Evolutionary conservation across 2,113 vertebrate species (phyloP), one percentile per base, ranked within the genome.

Genomic region (Oreochromis niloticus): DNA sequence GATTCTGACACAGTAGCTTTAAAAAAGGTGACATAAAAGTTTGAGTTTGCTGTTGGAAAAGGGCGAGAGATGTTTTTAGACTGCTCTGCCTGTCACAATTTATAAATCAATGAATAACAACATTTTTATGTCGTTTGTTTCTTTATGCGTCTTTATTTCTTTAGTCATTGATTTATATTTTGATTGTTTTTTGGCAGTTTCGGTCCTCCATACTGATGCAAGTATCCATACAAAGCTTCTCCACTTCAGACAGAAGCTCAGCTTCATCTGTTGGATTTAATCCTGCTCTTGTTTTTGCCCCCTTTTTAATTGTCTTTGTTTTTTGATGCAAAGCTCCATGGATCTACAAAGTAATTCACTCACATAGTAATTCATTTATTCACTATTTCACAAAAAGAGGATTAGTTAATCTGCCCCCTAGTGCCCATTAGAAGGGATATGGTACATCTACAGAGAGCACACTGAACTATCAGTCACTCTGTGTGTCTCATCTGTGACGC

Each of bases 341-440:
- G 80, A 55, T 59, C 52, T 57, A 63, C 9, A 87, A 87, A 90
- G 83, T 78, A 46, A 84, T 88, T 90, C 32, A 1, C 61, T 86
- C 80, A 19, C 86, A 86, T 59, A 34, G 75, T 86, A 79, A 83
- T 84, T 87, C 55, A 87, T 82, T 88, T 86, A 83, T 84, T 88
- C 63, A 80, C 82, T 71, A 78, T 61, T 86, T 80, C 81, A 89
- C 68, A 71, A 80, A 50, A 19, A 82, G 52, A 75, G 9, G 24
- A 88, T 89, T 85, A 85, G 85, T 90, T 85, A 78, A 30, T 85
- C 50, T 83, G 84, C 87, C 84, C 88, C 84, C 66, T 83, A 48
- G 71, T 85, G 83, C 73, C 88, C 82, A 87, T 88, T 84, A 92
- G 75, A 59, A 80, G 63, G 80, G 88, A 80, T 83, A 27, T 78